These are phyloP conservation scores for Campylomormyrus tamandua DNA, from an alignment of 2,113 vertebrate species.

Conservation along the genomic window DNA sequence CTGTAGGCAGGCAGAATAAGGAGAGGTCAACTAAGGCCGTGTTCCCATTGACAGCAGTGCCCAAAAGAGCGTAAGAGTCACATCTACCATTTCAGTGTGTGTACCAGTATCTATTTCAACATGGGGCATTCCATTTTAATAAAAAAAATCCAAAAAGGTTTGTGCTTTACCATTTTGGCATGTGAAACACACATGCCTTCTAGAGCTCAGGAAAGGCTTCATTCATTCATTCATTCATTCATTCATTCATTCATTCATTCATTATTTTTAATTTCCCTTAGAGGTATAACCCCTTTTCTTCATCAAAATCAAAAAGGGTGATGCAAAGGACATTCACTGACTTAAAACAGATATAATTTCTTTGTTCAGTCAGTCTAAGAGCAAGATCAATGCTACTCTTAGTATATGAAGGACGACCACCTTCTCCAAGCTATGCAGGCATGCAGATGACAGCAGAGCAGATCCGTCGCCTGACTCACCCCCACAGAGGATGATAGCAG, in stretches of 20 bases:
- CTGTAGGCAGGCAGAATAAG: slow-evolving; percentile 49
- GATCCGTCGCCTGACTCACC: slow-evolving; percentile 60
- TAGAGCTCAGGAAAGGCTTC: neutral
- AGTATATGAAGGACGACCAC: neutral
- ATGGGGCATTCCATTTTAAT: neutral
- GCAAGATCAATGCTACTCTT: neutral
- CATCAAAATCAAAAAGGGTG: neutral
- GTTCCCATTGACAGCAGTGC: neutral
- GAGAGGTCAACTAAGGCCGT: neutral
- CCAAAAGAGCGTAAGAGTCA: neutral
- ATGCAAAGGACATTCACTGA: neutral
- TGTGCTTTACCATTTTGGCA: neutral
- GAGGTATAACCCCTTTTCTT: neutral
- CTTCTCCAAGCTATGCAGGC: neutral
- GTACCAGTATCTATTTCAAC: neutral
- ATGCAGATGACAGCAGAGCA: neutral
- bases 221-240: neutral
- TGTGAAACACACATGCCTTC: neutral
- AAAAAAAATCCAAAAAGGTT: neutral
- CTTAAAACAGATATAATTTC: neutral
- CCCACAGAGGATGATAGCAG: slow-evolving; percentile 95
- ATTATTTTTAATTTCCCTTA: neutral
- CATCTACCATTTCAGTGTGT: neutral
- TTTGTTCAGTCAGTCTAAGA: neutral
- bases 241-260: neutral